Evolutionary conservation across 2,888 invertebrate genomes (phyloP), one percentile per base, ranked within the genome.

Genomic region (Catonia carolina): DNA sequence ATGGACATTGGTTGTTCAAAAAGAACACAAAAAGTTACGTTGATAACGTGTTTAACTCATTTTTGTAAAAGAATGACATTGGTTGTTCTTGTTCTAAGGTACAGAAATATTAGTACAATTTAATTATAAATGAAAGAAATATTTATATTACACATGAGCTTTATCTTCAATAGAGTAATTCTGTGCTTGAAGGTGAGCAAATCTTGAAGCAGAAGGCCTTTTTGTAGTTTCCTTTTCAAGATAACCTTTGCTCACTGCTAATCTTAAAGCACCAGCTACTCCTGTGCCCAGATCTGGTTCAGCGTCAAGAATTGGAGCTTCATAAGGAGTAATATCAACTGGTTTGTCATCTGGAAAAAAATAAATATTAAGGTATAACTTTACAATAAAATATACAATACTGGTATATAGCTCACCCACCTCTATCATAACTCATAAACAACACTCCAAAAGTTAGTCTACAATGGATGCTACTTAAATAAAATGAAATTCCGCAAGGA

Each of bases 171-270:
- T 87, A 0, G 84, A 84, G 70, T 89, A 89, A 69, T 87, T 85
- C 68, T 87, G 82, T 0, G 88, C 88, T 69, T 86, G 83, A 6
- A 89, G 71, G 72, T 89, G 84, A 4, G 82, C 86, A 74, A 85
- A 79, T 65, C 84, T 78, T 0, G 85, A 81, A 45, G 85, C 84
- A 12, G 83, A 83, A 0, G 82, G 82, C n/a, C 84, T 73, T 70
- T 86, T 87, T 56, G 80, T 78, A 53, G 84, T 82, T 65, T 89
- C 89, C 64, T 86, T 85, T 72, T 93, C 92, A 57, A 95, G 78
- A 73, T 94, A 95, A 8, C 92, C 97, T 78, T 98, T 98, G 69
- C 91, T 92, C 71, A 88, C 81, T 20, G 97, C 97, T 61, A 97
- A 76, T 68, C 85, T 83, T 60, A 98, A 77, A 12, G 97, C 96